A percentile compares a stretch with the other conserved stretches of the same genome.
Evolutionary conservation across 2,888 invertebrate species (phyloP).

Genomic region (Venustoraphidia nigricollis): DNA sequence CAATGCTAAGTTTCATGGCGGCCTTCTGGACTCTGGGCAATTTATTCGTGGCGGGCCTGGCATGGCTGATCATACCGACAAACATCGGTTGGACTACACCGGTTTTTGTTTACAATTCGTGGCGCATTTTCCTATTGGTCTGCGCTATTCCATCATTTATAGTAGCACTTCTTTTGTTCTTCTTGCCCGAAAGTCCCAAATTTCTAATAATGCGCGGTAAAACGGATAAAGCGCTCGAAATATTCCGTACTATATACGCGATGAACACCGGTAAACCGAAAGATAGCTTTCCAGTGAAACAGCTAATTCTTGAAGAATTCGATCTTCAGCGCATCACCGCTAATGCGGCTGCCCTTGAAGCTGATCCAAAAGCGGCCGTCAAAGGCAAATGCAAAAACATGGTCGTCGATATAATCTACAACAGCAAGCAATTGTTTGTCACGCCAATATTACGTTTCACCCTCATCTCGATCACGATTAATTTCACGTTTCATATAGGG

Average conservation of each 20-base stretch:
- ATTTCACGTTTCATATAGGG: conserved; percentile 89
- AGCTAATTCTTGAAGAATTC: conserved; percentile 44
- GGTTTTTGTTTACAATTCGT: conserved; percentile 72
- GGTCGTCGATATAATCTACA: conserved; percentile 61
- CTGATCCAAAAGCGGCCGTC: conserved; percentile 30
- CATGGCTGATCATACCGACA: conserved; percentile 60
- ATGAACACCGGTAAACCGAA: conserved; percentile 64
- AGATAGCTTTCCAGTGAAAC: conserved; percentile 62
- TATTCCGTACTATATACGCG: conserved; percentile 66
- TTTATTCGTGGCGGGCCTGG: conserved; percentile 74
- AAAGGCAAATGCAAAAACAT: conserved; percentile 57
- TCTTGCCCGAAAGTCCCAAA: conserved; percentile 84
- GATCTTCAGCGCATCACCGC: conserved; percentile 20
- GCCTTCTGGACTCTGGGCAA: conserved; percentile 93
- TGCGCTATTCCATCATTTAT: conserved; percentile 81
- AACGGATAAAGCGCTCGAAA: conserved; percentile 64
- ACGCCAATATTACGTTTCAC: conserved; percentile 73
- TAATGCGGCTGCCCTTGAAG: conserved; percentile 18
- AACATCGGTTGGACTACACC: conserved; percentile 52
- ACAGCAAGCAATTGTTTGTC: conserved; percentile 66
- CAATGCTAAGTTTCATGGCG: conserved; percentile 87
- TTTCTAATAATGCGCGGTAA: conserved; percentile 67
- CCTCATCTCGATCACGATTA: conserved; percentile 70
- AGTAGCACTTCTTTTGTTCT: conserved; percentile 66
- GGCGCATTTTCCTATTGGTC: conserved; percentile 79